phyloP scores from a whole-genome alignment of 2,113 vertebrate genomes.

The Rhizomys pruinosus region DNA sequence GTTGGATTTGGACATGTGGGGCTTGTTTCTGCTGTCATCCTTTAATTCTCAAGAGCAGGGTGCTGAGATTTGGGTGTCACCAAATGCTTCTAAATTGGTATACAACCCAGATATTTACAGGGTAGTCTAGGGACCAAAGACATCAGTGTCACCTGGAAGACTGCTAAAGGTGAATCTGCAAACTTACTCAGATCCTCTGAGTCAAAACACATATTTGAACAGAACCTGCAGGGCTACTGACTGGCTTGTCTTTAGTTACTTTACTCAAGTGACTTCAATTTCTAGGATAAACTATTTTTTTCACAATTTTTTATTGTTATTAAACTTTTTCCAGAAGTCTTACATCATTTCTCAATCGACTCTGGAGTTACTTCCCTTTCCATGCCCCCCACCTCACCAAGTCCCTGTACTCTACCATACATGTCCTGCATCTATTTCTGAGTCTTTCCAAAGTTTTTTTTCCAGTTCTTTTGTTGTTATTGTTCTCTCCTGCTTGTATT shows the following conservation, averaged over 20 bases:
- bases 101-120: not conserved
- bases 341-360: no score
- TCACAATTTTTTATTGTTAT: no score
- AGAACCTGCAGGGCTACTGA: not conserved
- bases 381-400: no score
- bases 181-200: no score
- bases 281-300: not conserved
- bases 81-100: not conserved
- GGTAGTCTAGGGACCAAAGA: not conserved
- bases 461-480: no score
- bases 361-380: no score
- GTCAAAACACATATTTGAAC: not conserved
- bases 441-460: no score
- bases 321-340: no score
- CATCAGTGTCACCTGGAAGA: no score
- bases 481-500: no score
- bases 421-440: no score
- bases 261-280: not conserved
- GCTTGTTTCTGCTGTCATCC: not conserved
- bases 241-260: not conserved
- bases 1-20: not conserved
- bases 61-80: not conserved
- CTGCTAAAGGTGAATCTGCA: not conserved
- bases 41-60: not conserved
- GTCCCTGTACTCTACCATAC: no score